These are phyloP conservation scores for Anastrepha ludens DNA, from an alignment of 1,140 invertebrate species.

Conservation along the genomic window DNA sequence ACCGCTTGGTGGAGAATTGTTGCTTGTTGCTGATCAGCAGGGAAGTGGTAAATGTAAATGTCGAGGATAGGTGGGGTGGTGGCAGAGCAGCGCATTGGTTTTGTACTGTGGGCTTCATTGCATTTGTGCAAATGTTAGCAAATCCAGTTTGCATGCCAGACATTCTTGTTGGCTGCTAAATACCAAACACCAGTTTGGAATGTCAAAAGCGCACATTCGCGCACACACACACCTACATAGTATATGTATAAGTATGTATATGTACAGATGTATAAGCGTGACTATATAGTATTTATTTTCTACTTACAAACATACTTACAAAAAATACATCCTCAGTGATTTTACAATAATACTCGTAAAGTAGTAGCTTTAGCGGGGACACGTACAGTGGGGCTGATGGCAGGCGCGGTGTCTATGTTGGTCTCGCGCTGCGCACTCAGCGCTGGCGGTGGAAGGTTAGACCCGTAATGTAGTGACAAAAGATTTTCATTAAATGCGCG, in stretches of 20 bases:
- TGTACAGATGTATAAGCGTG: too few species aligned
- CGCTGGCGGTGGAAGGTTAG: slow-evolving; percentile 18
- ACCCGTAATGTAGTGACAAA: slow-evolving; percentile 26
- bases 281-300: too few species aligned
- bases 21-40: not conserved
- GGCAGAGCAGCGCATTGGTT: not conserved
- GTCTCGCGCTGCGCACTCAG: not conserved
- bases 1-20: not conserved
- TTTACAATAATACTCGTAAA: not conserved
- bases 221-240: not conserved
- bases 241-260: not conserved
- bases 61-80: not conserved
- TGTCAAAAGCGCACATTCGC: slow-evolving; percentile 31
- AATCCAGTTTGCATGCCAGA: slow-evolving; percentile 51
- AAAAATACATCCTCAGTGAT: not conserved
- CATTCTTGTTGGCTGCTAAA: slow-evolving; percentile 48
- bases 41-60: not conserved
- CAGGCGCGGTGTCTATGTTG: not conserved
- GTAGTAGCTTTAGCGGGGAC: not conserved
- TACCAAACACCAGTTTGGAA: slow-evolving; percentile 52
- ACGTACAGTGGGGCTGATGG: not conserved
- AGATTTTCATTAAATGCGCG: slow-evolving; percentile 48
- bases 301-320: too few species aligned
- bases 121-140: slow-evolving; percentile 4
- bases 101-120: not conserved